Evolutionary conservation across 2,113 vertebrate genomes (phyloP).

Genomic region (Trachemys scripta): DNA sequence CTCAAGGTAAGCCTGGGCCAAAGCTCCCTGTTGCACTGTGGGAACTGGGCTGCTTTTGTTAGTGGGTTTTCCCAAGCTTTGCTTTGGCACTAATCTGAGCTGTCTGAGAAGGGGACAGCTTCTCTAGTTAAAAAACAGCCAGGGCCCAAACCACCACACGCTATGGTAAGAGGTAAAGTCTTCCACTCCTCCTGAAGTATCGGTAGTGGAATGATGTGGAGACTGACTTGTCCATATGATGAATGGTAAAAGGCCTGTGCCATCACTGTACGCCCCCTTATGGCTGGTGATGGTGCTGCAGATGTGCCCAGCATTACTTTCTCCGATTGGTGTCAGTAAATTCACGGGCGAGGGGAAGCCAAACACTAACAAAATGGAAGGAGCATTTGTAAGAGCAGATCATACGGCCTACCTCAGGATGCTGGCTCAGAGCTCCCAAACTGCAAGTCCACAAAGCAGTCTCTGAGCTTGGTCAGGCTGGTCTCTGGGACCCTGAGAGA

Average conservation of each 20-base stretch:
- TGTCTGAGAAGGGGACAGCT: background rate
- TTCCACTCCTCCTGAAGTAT: background rate
- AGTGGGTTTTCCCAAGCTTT: background rate
- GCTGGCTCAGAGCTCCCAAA: background rate
- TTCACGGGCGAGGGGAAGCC: background rate
- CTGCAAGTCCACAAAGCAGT: background rate
- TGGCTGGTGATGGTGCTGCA: background rate
- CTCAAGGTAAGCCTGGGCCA: constrained; percentile 85
- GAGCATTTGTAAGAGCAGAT: background rate
- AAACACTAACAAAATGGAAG: background rate
- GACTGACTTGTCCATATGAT: background rate
- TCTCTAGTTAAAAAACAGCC: background rate
- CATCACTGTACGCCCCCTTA: background rate
- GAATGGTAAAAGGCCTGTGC: background rate
- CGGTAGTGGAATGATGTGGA: background rate
- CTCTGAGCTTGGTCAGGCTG: background rate
- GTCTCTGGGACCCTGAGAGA: background rate
- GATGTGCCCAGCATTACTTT: background rate
- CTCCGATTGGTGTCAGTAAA: background rate
- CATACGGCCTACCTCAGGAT: background rate
- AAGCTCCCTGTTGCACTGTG: background rate
- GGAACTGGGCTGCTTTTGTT: background rate
- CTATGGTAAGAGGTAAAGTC: background rate
- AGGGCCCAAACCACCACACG: background rate
- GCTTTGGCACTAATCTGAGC: background rate